These are phyloP conservation scores for Cepaea hortensis DNA, from an alignment of 2,888 invertebrate genomes.

Conservation along the genomic window DNA sequence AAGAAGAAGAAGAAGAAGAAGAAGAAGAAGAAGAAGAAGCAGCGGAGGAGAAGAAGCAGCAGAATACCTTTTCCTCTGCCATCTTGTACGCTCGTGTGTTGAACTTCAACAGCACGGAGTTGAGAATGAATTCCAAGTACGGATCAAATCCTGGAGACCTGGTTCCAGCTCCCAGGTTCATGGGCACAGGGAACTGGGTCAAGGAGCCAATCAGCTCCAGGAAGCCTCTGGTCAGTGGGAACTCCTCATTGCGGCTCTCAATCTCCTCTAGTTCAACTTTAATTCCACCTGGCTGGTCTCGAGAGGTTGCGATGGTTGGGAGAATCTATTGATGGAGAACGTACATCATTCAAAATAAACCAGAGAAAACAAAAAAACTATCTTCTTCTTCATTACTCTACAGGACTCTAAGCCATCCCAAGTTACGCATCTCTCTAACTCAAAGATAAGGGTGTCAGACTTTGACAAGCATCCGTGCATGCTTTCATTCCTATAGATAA, in stretches of 20 bases:
- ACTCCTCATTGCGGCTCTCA: constrained; percentile 92
- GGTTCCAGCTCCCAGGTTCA: constrained; percentile 85
- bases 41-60: neutral
- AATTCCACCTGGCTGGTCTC: constrained; percentile 68
- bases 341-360: neutral
- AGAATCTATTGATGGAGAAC: constrained; percentile 61
- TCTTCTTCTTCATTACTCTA: neutral
- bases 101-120: constrained; percentile 88
- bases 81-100: constrained; percentile 87
- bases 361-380: neutral
- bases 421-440: no score
- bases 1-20: no score
- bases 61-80: constrained; percentile 82
- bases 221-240: constrained; percentile 90
- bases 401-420: no score
- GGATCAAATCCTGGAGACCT: constrained; percentile 91
- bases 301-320: constrained; percentile 59
- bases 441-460: no score
- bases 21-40: no score
- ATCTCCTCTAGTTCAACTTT: constrained; percentile 94
- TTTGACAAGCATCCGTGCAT: no score
- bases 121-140: constrained; percentile 88
- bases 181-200: constrained; percentile 77
- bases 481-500: no score
- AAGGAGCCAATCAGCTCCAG: constrained; percentile 85